These are phyloP conservation scores for Eilema sororculum DNA, from an alignment of 2,888 invertebrate genomes.

Conservation along the genomic window DNA sequence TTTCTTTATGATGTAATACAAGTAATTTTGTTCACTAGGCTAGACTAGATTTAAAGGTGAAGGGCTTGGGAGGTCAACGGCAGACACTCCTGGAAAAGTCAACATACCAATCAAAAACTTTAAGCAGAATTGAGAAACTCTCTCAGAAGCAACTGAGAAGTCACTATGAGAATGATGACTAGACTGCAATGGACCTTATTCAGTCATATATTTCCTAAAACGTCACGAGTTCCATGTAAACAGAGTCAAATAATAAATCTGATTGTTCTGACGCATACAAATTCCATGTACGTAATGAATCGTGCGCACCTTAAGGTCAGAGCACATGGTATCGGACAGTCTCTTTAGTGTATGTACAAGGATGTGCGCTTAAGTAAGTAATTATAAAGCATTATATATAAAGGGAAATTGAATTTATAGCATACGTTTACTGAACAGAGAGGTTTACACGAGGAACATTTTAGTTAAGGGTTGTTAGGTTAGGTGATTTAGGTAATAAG, in stretches of 20 bases:
- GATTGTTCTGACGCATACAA: not conserved
- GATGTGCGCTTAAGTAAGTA: not conserved
- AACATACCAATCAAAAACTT: too few relatives aligned
- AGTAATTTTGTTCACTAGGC: too few relatives aligned
- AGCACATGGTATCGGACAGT: not conserved
- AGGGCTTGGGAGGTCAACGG: too few relatives aligned
- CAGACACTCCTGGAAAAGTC: too few relatives aligned
- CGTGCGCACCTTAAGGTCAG: not conserved
- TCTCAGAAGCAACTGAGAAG: too few relatives aligned
- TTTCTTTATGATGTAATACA: too few relatives aligned
- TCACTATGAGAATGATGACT: not conserved
- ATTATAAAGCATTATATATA: not conserved
- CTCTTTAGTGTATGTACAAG: not conserved
- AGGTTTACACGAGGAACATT: not conserved
- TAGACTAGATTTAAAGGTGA: too few relatives aligned
- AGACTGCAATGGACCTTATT: not conserved
- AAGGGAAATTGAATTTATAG: not conserved
- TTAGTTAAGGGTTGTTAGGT: not conserved
- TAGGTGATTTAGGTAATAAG: too few relatives aligned
- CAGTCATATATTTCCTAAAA: not conserved
- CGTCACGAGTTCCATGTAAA: not conserved
- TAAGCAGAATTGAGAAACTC: too few relatives aligned
- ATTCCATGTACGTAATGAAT: not conserved
- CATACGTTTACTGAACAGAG: not conserved
- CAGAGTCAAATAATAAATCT: not conserved